Percentiles rank a stretch among this genome's conserved stretches.
phyloP scores from a whole-genome alignment of 1,140 invertebrate genomes.

The Drosophila parabipectinata region DNA sequence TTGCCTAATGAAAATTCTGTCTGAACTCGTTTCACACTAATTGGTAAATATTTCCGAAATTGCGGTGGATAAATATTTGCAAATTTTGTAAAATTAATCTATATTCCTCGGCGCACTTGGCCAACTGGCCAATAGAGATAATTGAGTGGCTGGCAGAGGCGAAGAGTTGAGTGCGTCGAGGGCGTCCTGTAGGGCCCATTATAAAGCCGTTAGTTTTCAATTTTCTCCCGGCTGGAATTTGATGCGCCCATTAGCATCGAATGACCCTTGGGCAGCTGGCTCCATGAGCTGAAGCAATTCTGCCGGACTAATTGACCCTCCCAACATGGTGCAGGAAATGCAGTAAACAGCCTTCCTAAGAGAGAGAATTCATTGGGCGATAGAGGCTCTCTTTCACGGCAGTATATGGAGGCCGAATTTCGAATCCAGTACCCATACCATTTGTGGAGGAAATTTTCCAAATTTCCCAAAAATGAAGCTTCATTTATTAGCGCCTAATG shows the following conservation, averaged over 20 bases:
- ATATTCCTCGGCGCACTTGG: neutral
- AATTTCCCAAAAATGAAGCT: neutral
- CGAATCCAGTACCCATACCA: neutral
- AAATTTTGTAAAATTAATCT: conserved; percentile 14
- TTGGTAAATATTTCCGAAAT: conserved; percentile 27
- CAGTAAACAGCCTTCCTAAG: neutral
- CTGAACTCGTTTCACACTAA: conserved; percentile 1
- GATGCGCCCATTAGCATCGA: conserved; percentile 65
- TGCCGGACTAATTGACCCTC: conserved; percentile 33
- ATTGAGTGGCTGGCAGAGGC: conserved; percentile 22
- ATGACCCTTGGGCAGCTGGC: conserved; percentile 31
- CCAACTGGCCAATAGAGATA: neutral
- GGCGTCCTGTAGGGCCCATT: conserved; percentile 47
- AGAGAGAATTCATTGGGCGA: neutral
- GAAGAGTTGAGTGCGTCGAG: conserved; percentile 1
- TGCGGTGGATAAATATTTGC: conserved; percentile 23
- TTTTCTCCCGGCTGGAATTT: conserved; percentile 50
- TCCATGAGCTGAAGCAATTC: neutral
- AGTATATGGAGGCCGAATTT: neutral
- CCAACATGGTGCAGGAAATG: neutral
- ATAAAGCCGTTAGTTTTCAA: conserved; percentile 71
- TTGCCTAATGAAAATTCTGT: neutral
- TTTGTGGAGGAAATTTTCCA: neutral
- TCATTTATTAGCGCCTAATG: neutral
- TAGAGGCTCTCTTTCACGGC: neutral